Conservation (phyloP, 2,888 invertebrate genomes). For the Tiliacea aurago region DNA sequence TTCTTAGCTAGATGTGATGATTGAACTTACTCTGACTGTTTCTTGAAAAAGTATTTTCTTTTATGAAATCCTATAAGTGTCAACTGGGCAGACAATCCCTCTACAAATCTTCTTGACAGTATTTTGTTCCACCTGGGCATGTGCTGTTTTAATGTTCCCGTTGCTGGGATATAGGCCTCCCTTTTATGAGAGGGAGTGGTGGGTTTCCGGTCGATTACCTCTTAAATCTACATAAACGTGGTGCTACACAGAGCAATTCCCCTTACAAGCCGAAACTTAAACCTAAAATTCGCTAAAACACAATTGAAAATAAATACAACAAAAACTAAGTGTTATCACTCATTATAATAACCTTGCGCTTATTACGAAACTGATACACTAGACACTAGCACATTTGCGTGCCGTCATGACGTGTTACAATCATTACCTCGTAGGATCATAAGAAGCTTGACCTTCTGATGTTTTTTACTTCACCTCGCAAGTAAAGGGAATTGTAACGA, state of each 20-base stretch:
- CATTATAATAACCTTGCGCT: conserved; percentile 66
- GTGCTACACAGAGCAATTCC: neutral
- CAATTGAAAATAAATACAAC: conserved; percentile 13
- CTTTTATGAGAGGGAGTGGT: neutral
- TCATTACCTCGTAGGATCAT: conserved; percentile 72
- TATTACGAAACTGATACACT: conserved; percentile 68
- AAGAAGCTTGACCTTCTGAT: conserved; percentile 74
- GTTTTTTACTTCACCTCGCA: conserved; percentile 60
- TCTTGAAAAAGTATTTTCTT: neutral
- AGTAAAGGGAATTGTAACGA: conserved; percentile 62
- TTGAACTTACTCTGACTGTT: neutral
- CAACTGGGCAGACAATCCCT: neutral
- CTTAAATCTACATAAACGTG: no score
- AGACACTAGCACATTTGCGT: conserved; percentile 65
- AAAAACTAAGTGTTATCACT: conserved; percentile 60
- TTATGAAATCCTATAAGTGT: neutral
- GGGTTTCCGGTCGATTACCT: neutral
- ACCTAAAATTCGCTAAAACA: neutral
- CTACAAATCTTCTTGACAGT: neutral
- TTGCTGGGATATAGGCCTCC: no score
- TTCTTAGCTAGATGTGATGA: neutral
- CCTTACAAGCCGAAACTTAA: neutral
- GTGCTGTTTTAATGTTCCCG: neutral
- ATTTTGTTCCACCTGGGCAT: no score
- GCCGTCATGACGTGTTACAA: conserved; percentile 67